Base-by-base conservation (phyloP, 2,797 vertebrate species). In the Premnoplex brunnescens region DNA sequence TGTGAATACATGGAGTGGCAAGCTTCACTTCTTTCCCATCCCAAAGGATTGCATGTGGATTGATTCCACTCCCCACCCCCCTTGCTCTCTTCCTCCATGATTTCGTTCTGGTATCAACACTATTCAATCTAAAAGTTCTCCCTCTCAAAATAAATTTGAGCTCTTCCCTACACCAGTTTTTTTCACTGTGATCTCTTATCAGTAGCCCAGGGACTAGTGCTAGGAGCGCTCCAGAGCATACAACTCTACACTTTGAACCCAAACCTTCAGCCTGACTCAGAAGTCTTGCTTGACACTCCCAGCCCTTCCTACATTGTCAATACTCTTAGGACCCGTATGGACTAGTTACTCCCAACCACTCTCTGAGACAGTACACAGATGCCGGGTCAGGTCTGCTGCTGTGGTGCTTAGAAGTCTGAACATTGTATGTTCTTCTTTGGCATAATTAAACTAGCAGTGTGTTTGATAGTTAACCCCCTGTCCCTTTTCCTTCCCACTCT, bases 41-140 rank as follows among this genome's bases (percentile, higher is more conserved):
- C 44, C 30, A 32, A 9, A 83, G 79, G 21, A 26, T 18, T 39
- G 30, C n/a, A 28, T 4, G 15, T 69, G 34, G 20, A 67, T 30
- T 69, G 14, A 17, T 74, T 64, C 15, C 32, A 12, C 1, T 2
- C 28, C 34, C 14, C 1, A 2, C 26, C 12, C 1, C 2, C 14
- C 5, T 18, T 44, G 5, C 7, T 28, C 26, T 17, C 44, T 41
- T 14, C 2, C 9, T 12, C 20, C 7, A 4, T 32, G 14, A 44
- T 18, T 82, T 24, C 22, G 6, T 84, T 68, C 18, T 32, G 23
- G 1, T 49, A 49, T 73, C 12, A 62, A 18, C 32, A 71, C 10
- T 30, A 7, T 51, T 62, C 39, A 66, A 0, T 64, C 20, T 34
- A 23, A 62, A 86, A 75, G 13, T 51, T 78, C 39, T 26, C 23